Evolutionary conservation across 2,113 vertebrate genomes (phyloP), one percentile per base, ranked within the genome.

Genomic region (Xenus cinereus): DNA sequence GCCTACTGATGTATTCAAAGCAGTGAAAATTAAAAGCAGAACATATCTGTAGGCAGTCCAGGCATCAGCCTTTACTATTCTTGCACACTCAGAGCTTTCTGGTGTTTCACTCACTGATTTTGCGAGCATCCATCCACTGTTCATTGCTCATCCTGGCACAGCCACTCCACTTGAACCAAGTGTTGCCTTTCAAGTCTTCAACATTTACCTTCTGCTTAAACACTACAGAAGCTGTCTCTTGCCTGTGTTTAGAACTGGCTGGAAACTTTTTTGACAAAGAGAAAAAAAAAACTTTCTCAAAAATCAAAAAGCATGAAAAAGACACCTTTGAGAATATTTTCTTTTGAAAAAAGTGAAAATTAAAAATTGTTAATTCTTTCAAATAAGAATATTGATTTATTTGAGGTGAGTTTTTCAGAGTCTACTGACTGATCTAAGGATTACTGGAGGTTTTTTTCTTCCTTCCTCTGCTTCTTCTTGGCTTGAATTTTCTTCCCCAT

Each of bases 161-260:
- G 37, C 33, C 23, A 9, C 45, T 30, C 30, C n/a, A 9, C 33
- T 22, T 43, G 4, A 6, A 46, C 0, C 0, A 13, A 32, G 24
- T 10, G 45, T 27, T 80, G 69, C 73, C 73, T 64, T 64, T 41
- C 45, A 14, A 19, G 10, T 6, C 46, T 30, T 30, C 62, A 59
- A 7, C 20, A 4, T 35, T 17, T 59, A 57, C 19, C n/a, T 92
- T 32, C 68, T 66, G 0, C 54, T 32, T 6, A 5, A 79, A 53
- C 62, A 9, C 32, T 1, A 13, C 10, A 33, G 53, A 8, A 66
- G 6, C 35, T 24, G 20, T 41, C 79, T 43, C 54, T 79, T 50
- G 30, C 26, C 59, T n/a, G 18, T 26, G 24, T 15, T 64, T 32
- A 73, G 48, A 93, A 56, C 48, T 51, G 46, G 51, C 73, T 51